These are phyloP conservation scores for Helogale parvula DNA, from an alignment of 2,113 vertebrate species.

Conservation along the genomic window DNA sequence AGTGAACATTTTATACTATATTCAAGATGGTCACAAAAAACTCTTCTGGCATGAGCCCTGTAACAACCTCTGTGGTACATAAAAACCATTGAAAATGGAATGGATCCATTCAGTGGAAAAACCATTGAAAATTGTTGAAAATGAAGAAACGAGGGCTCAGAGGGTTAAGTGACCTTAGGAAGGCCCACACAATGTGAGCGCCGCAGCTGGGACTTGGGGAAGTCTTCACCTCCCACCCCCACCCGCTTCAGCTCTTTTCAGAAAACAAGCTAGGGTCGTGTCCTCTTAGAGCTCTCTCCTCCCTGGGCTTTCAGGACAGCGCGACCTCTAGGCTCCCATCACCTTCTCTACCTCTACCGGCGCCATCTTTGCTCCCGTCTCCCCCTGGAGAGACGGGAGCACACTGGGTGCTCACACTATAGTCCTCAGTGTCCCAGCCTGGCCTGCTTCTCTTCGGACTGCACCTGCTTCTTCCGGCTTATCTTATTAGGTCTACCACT, in stretches of 20 bases:
- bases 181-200: background rate
- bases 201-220: background rate
- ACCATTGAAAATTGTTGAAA: background rate
- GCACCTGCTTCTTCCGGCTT: background rate
- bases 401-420: rapidly evolving
- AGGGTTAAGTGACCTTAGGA: background rate
- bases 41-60: background rate
- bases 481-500: background rate
- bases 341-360: background rate
- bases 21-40: background rate
- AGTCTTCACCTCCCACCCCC: background rate
- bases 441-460: background rate
- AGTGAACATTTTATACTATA: background rate
- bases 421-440: background rate
- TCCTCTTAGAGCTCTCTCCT: background rate
- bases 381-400: no score
- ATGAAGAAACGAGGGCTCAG: background rate
- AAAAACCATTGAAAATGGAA: background rate
- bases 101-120: no score
- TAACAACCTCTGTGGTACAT: background rate
- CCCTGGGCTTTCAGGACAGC: no score
- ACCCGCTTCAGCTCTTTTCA: background rate
- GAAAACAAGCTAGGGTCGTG: background rate
- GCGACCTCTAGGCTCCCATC: background rate
- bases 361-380: background rate